Conservation (phyloP, 1,140 invertebrate genomes). For the Homarus americanus region DNA sequence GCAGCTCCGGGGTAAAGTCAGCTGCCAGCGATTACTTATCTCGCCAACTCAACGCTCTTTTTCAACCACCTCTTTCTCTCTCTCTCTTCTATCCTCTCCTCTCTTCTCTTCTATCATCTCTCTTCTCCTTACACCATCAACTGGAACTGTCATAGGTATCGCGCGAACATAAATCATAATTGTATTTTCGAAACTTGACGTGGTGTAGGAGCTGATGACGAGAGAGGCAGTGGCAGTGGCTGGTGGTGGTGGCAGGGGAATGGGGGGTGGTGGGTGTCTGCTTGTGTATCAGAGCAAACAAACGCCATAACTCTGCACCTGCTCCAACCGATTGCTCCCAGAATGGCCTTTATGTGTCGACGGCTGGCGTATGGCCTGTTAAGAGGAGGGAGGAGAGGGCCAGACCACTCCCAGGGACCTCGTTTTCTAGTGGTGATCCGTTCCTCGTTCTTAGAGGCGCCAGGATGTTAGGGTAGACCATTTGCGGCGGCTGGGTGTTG, state of each 20-base stretch:
- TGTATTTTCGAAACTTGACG: no score
- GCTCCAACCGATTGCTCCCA: slow-evolving; percentile 43
- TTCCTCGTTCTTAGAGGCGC: slow-evolving; percentile 3
- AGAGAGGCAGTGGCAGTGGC: background rate
- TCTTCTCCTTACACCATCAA: no score
- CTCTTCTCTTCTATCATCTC: no score
- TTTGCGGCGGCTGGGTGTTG: background rate
- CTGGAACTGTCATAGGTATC: no score
- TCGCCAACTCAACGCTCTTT: no score
- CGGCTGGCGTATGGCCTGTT: slow-evolving; percentile 51
- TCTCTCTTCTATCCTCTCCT: no score
- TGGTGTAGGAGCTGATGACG: no score
- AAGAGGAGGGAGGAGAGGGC: slow-evolving; percentile 13
- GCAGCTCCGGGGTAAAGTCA: background rate
- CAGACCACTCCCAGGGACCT: slow-evolving; percentile 28
- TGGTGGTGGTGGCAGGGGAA: background rate
- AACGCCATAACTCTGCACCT: slow-evolving; percentile 25
- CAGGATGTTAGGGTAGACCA: background rate
- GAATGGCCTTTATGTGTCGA: slow-evolving; percentile 45
- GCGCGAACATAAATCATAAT: no score
- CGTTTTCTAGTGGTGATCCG: no score
- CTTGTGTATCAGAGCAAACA: slow-evolving; percentile 41
- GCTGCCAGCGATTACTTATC: background rate
- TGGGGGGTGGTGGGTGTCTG: no score
- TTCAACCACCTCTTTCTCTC: no score